Evolutionary conservation across 2,888 invertebrate genomes (phyloP).

Genomic region (Conops quadrifasciatus): DNA sequence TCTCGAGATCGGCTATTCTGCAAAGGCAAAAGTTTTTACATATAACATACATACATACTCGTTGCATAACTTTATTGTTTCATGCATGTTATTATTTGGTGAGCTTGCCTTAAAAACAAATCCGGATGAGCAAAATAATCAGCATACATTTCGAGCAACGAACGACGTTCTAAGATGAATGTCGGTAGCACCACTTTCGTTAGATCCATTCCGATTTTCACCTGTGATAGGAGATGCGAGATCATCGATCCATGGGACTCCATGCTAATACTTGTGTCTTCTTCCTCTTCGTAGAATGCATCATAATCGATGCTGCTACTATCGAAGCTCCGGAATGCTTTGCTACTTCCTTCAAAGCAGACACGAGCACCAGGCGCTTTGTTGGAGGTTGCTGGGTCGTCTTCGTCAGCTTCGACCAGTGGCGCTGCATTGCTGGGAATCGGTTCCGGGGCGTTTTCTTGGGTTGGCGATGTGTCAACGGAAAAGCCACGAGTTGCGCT

Average conservation of each 20-base stretch:
- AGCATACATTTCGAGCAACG: constrained; percentile 99
- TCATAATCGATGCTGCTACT: constrained; percentile 82
- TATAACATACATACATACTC: too few species aligned
- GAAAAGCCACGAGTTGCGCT: constrained; percentile 62
- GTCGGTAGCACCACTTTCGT: constrained; percentile 97
- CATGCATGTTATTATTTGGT: not conserved
- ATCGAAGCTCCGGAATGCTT: constrained; percentile 66
- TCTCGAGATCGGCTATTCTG: constrained; percentile 89
- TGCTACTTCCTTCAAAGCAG: not conserved
- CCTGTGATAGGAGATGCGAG: constrained; percentile 95
- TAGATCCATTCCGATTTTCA: constrained; percentile 99
- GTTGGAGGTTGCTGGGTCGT: constrained; percentile 52
- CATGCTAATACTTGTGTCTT: constrained; percentile 89
- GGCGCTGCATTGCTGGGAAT: constrained; percentile 42
- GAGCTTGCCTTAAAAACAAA: constrained; percentile 83
- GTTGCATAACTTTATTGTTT: too few species aligned
- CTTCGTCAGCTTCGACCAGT: constrained; percentile 57
- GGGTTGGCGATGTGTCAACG: constrained; percentile 59
- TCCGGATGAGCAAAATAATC: constrained; percentile 99
- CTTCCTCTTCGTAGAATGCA: constrained; percentile 90
- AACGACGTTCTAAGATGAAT: constrained; percentile 96
- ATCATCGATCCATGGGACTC: constrained; percentile 98
- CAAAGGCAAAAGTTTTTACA: constrained; percentile 32
- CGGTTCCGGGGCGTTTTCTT: constrained; percentile 54
- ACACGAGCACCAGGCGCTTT: constrained; percentile 34